phyloP scores from a whole-genome alignment of 2,888 invertebrate species.

The Odontocolon sp. region DNA sequence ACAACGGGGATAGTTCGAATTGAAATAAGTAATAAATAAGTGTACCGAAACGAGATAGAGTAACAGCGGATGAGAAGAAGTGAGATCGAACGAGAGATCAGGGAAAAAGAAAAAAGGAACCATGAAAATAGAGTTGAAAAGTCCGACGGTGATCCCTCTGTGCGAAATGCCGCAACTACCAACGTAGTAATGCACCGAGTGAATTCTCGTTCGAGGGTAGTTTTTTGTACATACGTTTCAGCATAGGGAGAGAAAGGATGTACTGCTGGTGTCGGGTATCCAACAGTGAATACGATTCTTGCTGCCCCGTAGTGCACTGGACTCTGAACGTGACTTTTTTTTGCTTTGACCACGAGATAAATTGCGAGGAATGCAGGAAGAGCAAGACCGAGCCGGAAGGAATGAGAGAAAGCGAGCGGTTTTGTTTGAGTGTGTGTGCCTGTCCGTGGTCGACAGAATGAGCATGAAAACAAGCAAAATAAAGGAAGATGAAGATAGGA shows the following conservation, averaged over 20 bases:
- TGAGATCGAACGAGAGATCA: neutral
- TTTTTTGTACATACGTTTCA: slow-evolving; percentile 16
- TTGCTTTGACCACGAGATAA: slow-evolving; percentile 59
- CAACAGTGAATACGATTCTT: slow-evolving; percentile 37
- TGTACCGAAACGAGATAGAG: neutral
- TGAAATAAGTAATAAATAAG: neutral
- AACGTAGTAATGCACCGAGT: slow-evolving; percentile 49
- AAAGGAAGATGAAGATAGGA: slow-evolving; percentile 8
- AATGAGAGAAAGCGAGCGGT: slow-evolving; percentile 21
- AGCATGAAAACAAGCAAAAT: slow-evolving; percentile 14
- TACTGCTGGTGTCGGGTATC: slow-evolving; percentile 2
- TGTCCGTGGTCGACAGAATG: neutral
- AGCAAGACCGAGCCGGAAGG: slow-evolving; percentile 12
- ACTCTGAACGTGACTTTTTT: slow-evolving; percentile 52
- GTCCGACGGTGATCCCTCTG: slow-evolving; percentile 37
- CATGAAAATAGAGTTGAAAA: slow-evolving; percentile 32
- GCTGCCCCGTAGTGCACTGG: slow-evolving; percentile 11
- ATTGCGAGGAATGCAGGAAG: slow-evolving; percentile 53
- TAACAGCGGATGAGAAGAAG: neutral
- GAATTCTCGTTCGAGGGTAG: slow-evolving; percentile 43
- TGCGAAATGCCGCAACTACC: slow-evolving; percentile 16
- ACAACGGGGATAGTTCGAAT: too few species aligned
- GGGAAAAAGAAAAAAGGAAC: neutral
- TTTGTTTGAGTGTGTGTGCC: too few species aligned
- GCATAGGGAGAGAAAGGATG: slow-evolving; percentile 16